These are phyloP conservation scores for Tyrannus savana DNA, from an alignment of 2,113 vertebrate genomes.

Conservation along the genomic window DNA sequence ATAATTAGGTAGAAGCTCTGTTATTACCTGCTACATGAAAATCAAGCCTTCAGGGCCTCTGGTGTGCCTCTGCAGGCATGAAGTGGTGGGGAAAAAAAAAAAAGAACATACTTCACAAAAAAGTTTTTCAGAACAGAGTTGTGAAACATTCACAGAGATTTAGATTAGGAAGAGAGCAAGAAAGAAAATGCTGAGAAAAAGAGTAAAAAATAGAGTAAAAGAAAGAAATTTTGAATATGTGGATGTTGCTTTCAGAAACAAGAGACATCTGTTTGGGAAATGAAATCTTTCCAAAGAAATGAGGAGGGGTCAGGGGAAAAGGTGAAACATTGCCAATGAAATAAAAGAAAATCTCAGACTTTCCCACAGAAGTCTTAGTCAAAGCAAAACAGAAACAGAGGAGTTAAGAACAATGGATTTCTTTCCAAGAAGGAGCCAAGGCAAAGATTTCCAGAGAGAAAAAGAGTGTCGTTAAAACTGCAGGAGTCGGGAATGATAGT, in stretches of 20 bases:
- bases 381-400: slow-evolving; percentile 23
- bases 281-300: slow-evolving; percentile 18
- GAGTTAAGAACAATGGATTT: slow-evolving; percentile 45
- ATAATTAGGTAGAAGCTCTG: not conserved
- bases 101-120: not conserved
- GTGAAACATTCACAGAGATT: not conserved
- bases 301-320: not conserved
- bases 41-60: not conserved
- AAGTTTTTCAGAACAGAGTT: not conserved
- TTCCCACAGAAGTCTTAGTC: slow-evolving; percentile 55
- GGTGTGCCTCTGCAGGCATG: not conserved
- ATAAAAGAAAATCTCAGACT: slow-evolving; percentile 20
- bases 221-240: not conserved
- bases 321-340: slow-evolving; percentile 37
- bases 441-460: slow-evolving; percentile 36
- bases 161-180: not conserved
- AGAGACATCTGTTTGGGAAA: slow-evolving; percentile 38
- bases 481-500: not conserved
- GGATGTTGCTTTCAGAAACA: not conserved
- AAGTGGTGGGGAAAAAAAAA: not conserved
- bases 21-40: not conserved
- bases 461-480: not conserved
- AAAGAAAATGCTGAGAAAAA: not conserved
- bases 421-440: slow-evolving; percentile 26
- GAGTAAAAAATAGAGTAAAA: not conserved